These are phyloP conservation scores for Maniola hyperantus DNA, from an alignment of 2,888 invertebrate genomes.

Conservation along the genomic window DNA sequence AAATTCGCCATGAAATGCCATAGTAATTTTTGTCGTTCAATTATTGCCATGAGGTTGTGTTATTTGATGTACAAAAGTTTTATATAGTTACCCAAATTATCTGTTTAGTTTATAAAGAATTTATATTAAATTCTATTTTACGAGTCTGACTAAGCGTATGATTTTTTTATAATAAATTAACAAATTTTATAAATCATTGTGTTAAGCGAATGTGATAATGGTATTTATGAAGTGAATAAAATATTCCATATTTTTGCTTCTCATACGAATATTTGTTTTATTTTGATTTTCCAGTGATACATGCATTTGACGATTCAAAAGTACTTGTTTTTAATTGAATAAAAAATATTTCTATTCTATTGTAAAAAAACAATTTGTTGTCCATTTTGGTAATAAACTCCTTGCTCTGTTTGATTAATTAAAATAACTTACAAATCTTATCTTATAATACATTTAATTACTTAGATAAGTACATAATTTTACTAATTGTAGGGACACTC, in stretches of 20 bases:
- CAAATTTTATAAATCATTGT: constrained; percentile 65
- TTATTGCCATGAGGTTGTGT: constrained; percentile 78
- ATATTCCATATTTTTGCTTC: constrained; percentile 39
- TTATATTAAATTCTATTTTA: constrained; percentile 75
- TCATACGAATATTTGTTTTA: constrained; percentile 25
- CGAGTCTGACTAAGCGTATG: constrained; percentile 75
- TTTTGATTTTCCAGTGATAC: constrained; percentile 22
- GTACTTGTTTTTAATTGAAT: too few relatives aligned
- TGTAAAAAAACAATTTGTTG: background rate
- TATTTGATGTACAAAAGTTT: constrained; percentile 72
- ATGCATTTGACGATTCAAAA: too few relatives aligned
- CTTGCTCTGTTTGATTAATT: background rate
- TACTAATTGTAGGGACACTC: too few relatives aligned
- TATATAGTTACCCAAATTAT: constrained; percentile 75
- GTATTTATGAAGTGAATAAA: constrained; percentile 64
- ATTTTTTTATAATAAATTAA: constrained; percentile 61
- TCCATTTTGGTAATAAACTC: background rate
- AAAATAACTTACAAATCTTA: background rate
- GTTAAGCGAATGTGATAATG: constrained; percentile 76
- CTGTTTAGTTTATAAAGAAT: constrained; percentile 66
- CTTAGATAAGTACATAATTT: too few relatives aligned
- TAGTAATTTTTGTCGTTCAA: constrained; percentile 55
- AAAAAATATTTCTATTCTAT: too few relatives aligned
- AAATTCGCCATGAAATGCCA: constrained; percentile 58
- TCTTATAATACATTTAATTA: background rate